Evolutionary conservation across 2,888 invertebrate genomes (phyloP), one percentile per base, ranked within the genome.

Genomic region (Reticulitermes lucifugus): DNA sequence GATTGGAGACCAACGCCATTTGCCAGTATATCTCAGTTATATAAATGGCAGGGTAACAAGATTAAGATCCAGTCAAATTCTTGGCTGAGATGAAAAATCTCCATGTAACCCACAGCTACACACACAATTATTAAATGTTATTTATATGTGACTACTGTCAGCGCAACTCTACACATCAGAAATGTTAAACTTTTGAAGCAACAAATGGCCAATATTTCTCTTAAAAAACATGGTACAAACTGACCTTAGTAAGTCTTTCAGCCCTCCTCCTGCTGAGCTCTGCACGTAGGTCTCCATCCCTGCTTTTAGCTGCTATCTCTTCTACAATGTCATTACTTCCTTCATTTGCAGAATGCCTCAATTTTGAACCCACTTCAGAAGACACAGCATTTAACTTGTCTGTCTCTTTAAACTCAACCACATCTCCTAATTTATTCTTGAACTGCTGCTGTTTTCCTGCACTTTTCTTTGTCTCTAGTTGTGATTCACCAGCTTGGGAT

Each of bases 201-300:
- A 51, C 10, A 51, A 55, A 55, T 55, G 55, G 55, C 14, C 55
- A 2, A 51, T 14, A 0, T 55, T 55, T 18, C 18, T 2, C 55
- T 55, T 55, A 55, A 55, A 12, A 14, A 2, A 55, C 5, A 18
- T 18, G 4, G 18, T 18, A 55, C 4, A 35, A 6, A 89, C 90
- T 80, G 65, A 89, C 89, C 88, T 91, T 90, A 51, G 91, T 91
- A 83, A 92, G 90, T 87, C 92, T 90, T 88, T 93, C 92, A 0
- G 93, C 93, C 70, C 93, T 89, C 87, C 92, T 92, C 87, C 92
- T 90, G 87, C 93, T 93, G 35, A 93, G 88, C 87, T 93, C 93
- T 4, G 92, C 91, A 80, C 93, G 89, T 46, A 93, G 89, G 89
- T 93, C 93, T 59, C 91, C 92, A 83, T 91, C 90, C 90, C 87